Evolutionary conservation across 2,113 vertebrate species (phyloP), one percentile per base, ranked within the genome.

Genomic region (Chelonoidis abingdonii): DNA sequence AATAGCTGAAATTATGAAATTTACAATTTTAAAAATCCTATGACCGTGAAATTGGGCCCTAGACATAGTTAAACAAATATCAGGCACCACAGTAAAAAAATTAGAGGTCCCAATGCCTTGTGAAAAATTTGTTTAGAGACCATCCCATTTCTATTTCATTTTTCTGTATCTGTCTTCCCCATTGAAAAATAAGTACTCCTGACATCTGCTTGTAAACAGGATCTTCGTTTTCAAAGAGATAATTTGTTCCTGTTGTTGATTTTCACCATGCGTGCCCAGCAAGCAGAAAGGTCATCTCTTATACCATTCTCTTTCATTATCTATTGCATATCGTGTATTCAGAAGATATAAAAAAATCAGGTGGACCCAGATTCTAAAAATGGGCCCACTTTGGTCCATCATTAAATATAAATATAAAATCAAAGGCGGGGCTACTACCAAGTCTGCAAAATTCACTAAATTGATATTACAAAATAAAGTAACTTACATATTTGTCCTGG

Each of bases 191-290:
- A 72, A 69, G 4, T 38, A n/a, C 65, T 69, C 38, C 1, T 79
- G 44, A 2, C 0, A 16, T 14, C 22, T 11, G 1, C 5, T n/a
- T 41, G 5, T 3, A 17, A 81, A n/a, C 24, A 21, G 2, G n/a
- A 10, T 41, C 2, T 17, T 8, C 54, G 41, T 81, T 91, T 91
- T 27, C 78, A 72, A 25, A 10, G 31, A 83, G 25, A 38, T 93
- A 2, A 89, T 80, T 85, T 76, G 69, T 65, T 92, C 56, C 75
- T 72, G 3, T 5, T 5, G 56, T 21, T 12, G 41, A 92, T 88
- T 95, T 82, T 84, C 82, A 84, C 54, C 83, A 82, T 10, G 53
- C 69, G 35, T 80, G 57, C 17, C 21, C 35, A 82, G 87, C 16
- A 31, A 52, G 50, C 10, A 92, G 49, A 31, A 82, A 80, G 38